Evolutionary conservation across 2,797 vertebrate genomes (phyloP).

Genomic region (Harpagifer antarcticus): DNA sequence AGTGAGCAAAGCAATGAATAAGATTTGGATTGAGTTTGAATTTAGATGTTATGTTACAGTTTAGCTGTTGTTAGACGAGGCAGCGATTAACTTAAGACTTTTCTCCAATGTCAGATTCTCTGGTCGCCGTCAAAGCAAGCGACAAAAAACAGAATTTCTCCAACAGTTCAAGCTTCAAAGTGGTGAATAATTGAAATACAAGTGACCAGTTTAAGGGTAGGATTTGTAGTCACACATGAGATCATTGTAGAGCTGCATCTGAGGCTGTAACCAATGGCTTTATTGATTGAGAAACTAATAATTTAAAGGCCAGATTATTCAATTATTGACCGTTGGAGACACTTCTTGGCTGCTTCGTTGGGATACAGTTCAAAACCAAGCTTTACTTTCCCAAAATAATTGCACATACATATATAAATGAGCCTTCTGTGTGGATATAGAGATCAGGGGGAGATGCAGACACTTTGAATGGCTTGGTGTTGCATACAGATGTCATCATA

Average conservation of each 20-base stretch:
- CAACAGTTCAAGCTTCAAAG: too few relatives aligned
- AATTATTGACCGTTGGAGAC: background rate
- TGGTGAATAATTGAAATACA: too few relatives aligned
- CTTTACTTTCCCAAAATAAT: slow-evolving; percentile 1
- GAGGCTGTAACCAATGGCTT: background rate
- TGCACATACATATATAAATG: background rate
- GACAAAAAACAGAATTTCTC: too few relatives aligned
- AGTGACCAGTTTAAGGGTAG: too few relatives aligned
- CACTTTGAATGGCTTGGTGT: slow-evolving; percentile 29
- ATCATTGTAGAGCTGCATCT: background rate
- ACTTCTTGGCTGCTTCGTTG: background rate
- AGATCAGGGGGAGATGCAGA: slow-evolving; percentile 5
- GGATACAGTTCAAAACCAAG: background rate
- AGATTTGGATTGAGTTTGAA: too few relatives aligned
- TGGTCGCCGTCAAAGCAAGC: too few relatives aligned
- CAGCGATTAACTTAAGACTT: too few relatives aligned
- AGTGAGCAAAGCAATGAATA: too few relatives aligned
- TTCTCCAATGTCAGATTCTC: too few relatives aligned
- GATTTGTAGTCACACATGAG: background rate
- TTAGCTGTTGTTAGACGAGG: too few relatives aligned
- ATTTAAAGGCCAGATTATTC: background rate
- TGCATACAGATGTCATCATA: slow-evolving; percentile 67
- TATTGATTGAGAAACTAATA: background rate
- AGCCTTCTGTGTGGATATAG: background rate
- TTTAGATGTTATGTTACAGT: too few relatives aligned